Evolutionary conservation across 2,797 vertebrate species (phyloP).

Genomic region (Babyrousa celebensis): DNA sequence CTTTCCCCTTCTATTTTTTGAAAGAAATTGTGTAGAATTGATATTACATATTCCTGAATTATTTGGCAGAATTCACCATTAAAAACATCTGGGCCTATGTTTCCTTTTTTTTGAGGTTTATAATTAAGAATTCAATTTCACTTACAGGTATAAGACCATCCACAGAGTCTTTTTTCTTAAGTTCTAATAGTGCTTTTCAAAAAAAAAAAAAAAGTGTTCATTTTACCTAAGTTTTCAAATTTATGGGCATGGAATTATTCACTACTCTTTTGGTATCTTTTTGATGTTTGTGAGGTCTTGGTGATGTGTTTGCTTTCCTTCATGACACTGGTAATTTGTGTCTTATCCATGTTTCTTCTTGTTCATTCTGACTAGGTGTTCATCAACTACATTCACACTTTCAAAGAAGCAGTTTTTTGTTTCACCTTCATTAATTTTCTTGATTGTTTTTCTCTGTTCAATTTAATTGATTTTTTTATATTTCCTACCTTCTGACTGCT

Average conservation of each 20-base stretch:
- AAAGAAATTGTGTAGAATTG: not conserved
- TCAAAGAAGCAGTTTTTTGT: not conserved
- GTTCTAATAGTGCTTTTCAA: not conserved
- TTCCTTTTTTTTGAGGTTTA: not conserved
- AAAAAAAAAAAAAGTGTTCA: not conserved
- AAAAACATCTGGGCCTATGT: not conserved
- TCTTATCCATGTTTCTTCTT: not conserved
- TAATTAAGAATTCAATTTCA: conserved; percentile 3
- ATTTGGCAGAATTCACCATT: not conserved
- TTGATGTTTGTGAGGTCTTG: not conserved
- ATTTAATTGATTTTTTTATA: not conserved
- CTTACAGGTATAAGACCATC: not conserved
- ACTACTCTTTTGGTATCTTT: not conserved
- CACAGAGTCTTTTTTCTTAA: not conserved
- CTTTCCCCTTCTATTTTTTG: not conserved
- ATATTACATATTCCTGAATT: not conserved
- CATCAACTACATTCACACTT: not conserved
- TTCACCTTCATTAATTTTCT: conserved; percentile 27
- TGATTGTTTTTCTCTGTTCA: not conserved
- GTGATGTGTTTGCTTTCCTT: not conserved
- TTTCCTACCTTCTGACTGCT: not conserved
- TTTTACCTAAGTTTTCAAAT: not conserved
- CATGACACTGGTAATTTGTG: not conserved
- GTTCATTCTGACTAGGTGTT: not conserved
- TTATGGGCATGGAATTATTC: not conserved